Evolutionary conservation across 2,797 vertebrate genomes (phyloP).

Genomic region (Holocentrus rufus): DNA sequence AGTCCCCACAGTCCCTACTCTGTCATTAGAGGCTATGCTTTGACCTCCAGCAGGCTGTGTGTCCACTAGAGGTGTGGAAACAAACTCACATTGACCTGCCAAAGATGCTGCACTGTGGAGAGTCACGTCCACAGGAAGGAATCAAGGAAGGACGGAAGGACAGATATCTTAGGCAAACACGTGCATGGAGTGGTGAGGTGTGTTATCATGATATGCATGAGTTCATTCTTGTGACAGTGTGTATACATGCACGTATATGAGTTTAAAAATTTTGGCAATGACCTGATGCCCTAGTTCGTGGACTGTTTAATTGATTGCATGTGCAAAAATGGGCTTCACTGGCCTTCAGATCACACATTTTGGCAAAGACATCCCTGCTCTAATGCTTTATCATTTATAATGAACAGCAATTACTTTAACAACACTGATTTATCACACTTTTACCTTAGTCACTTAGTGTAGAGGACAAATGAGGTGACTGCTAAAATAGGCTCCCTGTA

Average conservation of each 20-base stretch:
- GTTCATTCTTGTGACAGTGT: neutral
- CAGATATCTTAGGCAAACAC: slow-evolving; percentile 17
- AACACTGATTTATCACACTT: neutral
- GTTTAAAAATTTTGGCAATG: neutral
- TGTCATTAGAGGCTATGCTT: neutral
- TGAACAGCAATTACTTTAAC: neutral
- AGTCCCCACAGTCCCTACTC: neutral
- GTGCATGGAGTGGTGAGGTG: neutral
- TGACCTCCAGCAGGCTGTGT: no score
- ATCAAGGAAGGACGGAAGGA: neutral
- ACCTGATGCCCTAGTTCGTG: slow-evolving; percentile 3
- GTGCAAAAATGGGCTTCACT: neutral
- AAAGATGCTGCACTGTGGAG: slow-evolving; percentile 5
- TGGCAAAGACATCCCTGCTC: neutral
- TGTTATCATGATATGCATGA: neutral
- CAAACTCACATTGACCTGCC: neutral
- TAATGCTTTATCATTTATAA: neutral
- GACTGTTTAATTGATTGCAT: neutral
- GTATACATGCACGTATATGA: neutral
- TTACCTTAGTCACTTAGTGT: neutral
- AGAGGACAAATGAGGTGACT: slow-evolving; percentile 21
- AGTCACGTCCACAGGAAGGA: slow-evolving; percentile 44
- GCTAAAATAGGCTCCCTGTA: slow-evolving; percentile 14
- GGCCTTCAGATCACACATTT: neutral
- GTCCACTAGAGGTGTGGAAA: neutral